Percentiles rank a stretch among this genome's conserved stretches.
phyloP scores from a whole-genome alignment of 1,140 invertebrate species.

The Drosophila simulans region DNA sequence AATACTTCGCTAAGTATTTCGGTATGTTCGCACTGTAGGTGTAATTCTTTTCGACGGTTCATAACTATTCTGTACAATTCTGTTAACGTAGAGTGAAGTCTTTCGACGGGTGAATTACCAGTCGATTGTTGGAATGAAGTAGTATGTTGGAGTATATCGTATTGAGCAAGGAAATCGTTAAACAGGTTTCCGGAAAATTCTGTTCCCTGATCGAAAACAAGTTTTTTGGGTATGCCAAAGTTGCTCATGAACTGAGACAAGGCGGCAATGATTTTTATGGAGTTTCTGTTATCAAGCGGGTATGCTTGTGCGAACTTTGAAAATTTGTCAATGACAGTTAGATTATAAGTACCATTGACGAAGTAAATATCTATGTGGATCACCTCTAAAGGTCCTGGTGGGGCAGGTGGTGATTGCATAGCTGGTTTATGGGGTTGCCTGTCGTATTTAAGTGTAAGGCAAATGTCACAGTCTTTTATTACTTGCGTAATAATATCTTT shows the following conservation, averaged over 20 bases:
- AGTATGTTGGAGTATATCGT: neutral
- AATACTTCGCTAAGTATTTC: neutral
- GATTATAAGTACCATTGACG: too few relatives aligned
- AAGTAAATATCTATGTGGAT: too few relatives aligned
- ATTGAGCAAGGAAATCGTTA: neutral
- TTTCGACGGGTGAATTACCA: neutral
- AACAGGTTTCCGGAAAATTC: neutral
- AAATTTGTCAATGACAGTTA: neutral
- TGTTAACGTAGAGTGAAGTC: neutral
- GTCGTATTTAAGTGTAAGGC: neutral
- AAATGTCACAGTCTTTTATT: constrained; percentile 5
- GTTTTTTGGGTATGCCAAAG: neutral
- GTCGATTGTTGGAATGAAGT: constrained; percentile 1
- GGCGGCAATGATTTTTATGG: neutral
- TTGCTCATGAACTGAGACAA: neutral
- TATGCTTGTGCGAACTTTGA: neutral
- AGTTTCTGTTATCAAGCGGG: neutral
- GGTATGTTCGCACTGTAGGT: neutral
- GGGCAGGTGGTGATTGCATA: too few relatives aligned
- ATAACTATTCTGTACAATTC: neutral
- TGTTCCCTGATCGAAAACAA: neutral
- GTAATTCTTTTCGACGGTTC: neutral
- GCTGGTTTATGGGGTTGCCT: too few relatives aligned
- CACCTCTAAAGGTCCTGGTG: too few relatives aligned
- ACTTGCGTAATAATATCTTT: constrained; percentile 1